Percentiles rank a stretch among this genome's conserved stretches.
These are phyloP conservation scores for Drosophila carrolli DNA, from an alignment of 1,140 invertebrate genomes.

Conservation along the genomic window DNA sequence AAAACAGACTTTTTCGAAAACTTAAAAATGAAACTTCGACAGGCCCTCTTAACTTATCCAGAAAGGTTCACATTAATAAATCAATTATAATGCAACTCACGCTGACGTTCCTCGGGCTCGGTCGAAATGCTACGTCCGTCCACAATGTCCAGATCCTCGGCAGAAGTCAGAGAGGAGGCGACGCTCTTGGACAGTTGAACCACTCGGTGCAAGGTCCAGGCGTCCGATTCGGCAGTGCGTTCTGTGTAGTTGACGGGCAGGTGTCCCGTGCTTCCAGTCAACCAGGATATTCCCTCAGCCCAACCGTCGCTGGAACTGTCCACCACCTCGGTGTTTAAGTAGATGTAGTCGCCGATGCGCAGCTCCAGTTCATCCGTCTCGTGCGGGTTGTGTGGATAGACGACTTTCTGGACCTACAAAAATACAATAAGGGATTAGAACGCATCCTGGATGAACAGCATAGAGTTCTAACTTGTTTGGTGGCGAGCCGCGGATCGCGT, in stretches of 20 bases:
- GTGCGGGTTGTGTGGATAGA: constrained; percentile 90
- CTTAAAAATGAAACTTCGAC: too few species aligned
- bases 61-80: neutral
- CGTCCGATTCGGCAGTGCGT: constrained; percentile 93
- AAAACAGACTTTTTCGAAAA: neutral
- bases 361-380: constrained; percentile 94
- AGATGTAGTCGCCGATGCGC: constrained; percentile 93
- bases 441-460: neutral
- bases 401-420: constrained; percentile 91
- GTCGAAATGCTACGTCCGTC: constrained; percentile 85
- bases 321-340: constrained; percentile 90
- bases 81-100: constrained; percentile 40
- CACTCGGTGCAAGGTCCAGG: constrained; percentile 94
- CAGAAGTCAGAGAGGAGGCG: constrained; percentile 84
- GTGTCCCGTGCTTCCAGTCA: constrained; percentile 92
- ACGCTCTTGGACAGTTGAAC: constrained; percentile 86
- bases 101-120: constrained; percentile 71
- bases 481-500: constrained; percentile 90
- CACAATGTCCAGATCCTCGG: constrained; percentile 85
- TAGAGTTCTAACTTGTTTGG: constrained; percentile 88
- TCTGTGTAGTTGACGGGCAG: constrained; percentile 93
- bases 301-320: constrained; percentile 92
- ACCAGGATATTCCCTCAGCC: constrained; percentile 94
- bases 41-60: too few species aligned
- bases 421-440: neutral